Conservation (phyloP, 2,888 invertebrate genomes). For the Lasioglossum lativentre region DNA sequence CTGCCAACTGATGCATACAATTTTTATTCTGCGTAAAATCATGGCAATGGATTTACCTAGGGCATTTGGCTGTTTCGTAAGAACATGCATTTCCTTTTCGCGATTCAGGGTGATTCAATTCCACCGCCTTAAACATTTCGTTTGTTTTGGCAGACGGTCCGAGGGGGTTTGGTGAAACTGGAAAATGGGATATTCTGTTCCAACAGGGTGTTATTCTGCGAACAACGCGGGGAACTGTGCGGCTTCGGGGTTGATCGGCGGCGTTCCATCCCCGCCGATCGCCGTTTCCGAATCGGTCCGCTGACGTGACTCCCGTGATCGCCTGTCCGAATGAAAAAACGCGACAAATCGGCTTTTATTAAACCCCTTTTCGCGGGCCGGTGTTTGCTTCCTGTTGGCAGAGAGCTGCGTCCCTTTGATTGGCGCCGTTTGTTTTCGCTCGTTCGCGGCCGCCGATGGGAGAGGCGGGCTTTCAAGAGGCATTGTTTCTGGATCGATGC, state of each 20-base stretch:
- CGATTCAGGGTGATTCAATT: not conserved
- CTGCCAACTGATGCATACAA: no score
- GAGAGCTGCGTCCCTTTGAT: conserved; percentile 1
- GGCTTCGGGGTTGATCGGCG: conserved; percentile 8
- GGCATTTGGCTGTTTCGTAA: no score
- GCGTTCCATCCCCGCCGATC: not conserved
- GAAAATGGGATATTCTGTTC: not conserved
- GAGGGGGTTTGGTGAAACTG: not conserved
- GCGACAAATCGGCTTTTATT: conserved; percentile 38
- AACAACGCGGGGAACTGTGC: not conserved
- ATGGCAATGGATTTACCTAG: no score
- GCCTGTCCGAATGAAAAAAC: not conserved
- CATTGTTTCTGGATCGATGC: not conserved
- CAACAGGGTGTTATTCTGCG: not conserved
- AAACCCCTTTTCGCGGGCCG: conserved; percentile 16
- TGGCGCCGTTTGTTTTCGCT: conserved; percentile 22
- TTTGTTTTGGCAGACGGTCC: not conserved
- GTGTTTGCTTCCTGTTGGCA: conserved; percentile 30
- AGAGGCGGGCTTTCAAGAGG: not conserved
- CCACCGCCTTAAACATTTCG: not conserved
- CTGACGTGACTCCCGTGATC: conserved; percentile 14
- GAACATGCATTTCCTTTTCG: no score
- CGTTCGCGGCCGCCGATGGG: not conserved
- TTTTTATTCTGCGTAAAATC: no score
- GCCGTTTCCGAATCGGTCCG: conserved; percentile 20